phyloP scores from a whole-genome alignment of 2,113 vertebrate genomes.

The Ictalurus furcatus region DNA sequence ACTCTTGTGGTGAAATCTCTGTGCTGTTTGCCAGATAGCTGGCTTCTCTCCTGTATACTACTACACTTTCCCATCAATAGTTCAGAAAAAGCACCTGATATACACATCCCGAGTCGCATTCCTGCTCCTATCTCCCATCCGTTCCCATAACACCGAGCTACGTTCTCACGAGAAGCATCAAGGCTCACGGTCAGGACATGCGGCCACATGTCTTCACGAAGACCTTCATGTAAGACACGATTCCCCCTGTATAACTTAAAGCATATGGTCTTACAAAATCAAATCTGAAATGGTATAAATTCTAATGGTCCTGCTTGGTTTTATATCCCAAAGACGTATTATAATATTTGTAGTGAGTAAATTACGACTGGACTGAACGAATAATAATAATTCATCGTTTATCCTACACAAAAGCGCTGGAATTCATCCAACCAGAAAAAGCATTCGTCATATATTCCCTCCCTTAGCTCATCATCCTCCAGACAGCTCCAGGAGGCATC shows the following conservation, averaged over 20 bases:
- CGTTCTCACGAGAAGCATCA: conserved; percentile 16
- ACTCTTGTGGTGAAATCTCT: neutral
- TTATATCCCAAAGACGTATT: neutral
- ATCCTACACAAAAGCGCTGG: neutral
- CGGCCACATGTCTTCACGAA: neutral
- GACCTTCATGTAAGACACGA: neutral
- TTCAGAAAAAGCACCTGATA: neutral
- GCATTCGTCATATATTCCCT: conserved; percentile 35
- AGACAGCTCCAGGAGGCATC: neutral
- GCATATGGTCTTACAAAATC: neutral
- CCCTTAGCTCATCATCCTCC: conserved; percentile 10
- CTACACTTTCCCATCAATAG: neutral
- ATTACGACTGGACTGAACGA: neutral
- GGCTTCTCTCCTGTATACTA: neutral
- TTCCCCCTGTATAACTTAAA: neutral
- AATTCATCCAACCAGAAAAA: neutral
- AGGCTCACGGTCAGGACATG: neutral
- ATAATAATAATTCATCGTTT: neutral
- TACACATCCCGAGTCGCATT: conserved; percentile 9
- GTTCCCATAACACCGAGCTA: conserved; percentile 29
- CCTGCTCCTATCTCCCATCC: conserved; percentile 16
- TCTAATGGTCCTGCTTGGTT: neutral
- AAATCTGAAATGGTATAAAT: conserved; percentile 4
- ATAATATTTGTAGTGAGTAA: neutral
- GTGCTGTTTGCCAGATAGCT: neutral